phyloP scores from a whole-genome alignment of 2,797 vertebrate genomes.

The Intellagama lesueurii region DNA sequence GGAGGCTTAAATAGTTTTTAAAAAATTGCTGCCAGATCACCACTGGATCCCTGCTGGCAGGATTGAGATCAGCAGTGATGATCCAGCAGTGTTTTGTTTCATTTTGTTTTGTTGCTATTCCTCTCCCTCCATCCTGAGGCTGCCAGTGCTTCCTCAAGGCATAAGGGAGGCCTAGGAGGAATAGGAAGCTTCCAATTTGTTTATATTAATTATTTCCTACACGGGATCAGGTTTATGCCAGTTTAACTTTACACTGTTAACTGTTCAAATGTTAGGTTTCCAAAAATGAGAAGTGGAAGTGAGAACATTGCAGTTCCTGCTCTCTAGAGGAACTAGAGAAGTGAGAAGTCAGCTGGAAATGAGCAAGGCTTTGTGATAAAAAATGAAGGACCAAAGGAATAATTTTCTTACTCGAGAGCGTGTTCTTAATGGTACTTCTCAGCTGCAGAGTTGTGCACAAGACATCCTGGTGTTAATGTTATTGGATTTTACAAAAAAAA shows the following conservation, averaged over 20 bases:
- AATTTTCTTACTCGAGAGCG: conserved; percentile 19
- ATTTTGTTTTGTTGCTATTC: too few relatives aligned
- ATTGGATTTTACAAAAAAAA: conserved; percentile 36
- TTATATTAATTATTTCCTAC: too few relatives aligned
- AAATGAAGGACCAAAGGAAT: neutral
- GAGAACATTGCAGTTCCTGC: conserved; percentile 8
- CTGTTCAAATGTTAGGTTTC: conserved; percentile 4
- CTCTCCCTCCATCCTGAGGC: too few relatives aligned
- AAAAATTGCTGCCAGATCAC: too few relatives aligned
- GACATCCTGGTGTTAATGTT: conserved; percentile 46
- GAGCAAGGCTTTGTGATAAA: neutral
- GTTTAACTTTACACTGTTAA: neutral
- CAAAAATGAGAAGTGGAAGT: neutral
- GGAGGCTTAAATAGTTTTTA: too few relatives aligned
- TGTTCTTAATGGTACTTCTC: neutral
- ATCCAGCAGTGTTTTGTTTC: too few relatives aligned
- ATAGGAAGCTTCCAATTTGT: too few relatives aligned
- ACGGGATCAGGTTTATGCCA: too few relatives aligned
- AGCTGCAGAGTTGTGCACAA: conserved; percentile 1
- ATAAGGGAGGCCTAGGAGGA: too few relatives aligned
- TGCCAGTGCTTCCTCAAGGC: too few relatives aligned
- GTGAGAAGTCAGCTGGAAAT: neutral
- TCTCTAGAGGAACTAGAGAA: neutral
- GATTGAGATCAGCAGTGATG: too few relatives aligned
- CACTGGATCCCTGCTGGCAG: too few relatives aligned